Conservation (phyloP, 1,140 invertebrate genomes). For the Rhopalosiphum maidis region DNA sequence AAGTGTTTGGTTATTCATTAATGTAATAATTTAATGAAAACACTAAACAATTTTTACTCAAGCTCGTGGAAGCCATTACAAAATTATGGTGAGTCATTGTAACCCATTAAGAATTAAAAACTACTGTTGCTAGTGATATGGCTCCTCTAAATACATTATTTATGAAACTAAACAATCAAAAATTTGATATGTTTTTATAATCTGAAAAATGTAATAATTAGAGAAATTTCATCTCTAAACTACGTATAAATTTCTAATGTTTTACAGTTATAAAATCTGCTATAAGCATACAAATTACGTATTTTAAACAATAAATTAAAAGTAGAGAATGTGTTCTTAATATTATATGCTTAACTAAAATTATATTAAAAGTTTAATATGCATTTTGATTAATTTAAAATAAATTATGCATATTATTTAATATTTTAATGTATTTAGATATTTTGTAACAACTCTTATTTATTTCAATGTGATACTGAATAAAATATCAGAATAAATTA, state of each 20-base stretch:
- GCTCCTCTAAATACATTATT: conserved; percentile 29
- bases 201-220: background rate
- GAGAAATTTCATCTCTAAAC: background rate
- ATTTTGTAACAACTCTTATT: background rate
- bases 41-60: background rate
- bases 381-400: background rate
- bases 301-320: background rate
- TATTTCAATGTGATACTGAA: background rate
- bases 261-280: background rate
- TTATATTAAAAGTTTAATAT: no score
- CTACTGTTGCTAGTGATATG: background rate
- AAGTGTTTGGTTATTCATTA: background rate
- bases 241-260: background rate
- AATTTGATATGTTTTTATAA: background rate
- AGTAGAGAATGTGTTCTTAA: background rate
- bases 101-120: background rate
- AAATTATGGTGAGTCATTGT: background rate
- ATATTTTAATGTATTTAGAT: background rate
- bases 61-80: background rate
- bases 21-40: background rate
- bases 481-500: background rate
- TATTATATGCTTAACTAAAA: background rate
- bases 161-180: background rate
- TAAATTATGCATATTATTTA: background rate
- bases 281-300: background rate